These are phyloP conservation scores for Tribolium freemani DNA, from an alignment of 2,888 invertebrate species.

Conservation along the genomic window DNA sequence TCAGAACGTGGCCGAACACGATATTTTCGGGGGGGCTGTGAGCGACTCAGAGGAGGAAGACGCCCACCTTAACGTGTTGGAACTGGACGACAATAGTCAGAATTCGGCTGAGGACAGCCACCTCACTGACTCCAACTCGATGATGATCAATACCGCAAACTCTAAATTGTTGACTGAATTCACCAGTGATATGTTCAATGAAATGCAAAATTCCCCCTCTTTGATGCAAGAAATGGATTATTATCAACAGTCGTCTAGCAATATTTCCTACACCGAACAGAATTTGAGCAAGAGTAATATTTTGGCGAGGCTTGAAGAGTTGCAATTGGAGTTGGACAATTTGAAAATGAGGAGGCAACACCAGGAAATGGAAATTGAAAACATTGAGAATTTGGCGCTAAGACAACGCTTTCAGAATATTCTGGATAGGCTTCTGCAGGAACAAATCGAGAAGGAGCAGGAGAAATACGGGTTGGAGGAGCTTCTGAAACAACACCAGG, in stretches of 20 bases:
- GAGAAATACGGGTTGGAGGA: constrained; percentile 69
- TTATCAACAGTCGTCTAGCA: constrained; percentile 60
- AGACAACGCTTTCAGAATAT: constrained; percentile 84
- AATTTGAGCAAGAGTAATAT: constrained; percentile 60
- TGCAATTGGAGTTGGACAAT: constrained; percentile 82
- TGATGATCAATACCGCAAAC: constrained; percentile 67
- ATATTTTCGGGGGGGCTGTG: constrained; percentile 93
- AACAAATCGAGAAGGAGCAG: constrained; percentile 84
- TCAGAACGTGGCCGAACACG: constrained; percentile 76
- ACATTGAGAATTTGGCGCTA: constrained; percentile 87
- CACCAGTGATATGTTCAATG: constrained; percentile 74
- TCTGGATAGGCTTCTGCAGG: constrained; percentile 83
- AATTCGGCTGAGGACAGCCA: constrained; percentile 82
- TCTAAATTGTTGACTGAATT: constrained; percentile 73
- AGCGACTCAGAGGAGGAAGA: constrained; percentile 90
- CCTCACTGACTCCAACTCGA: constrained; percentile 79
- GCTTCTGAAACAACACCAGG: constrained; percentile 58
- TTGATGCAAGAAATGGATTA: constrained; percentile 65
- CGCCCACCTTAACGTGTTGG: constrained; percentile 78
- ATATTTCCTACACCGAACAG: constrained; percentile 56
- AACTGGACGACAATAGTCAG: constrained; percentile 84
- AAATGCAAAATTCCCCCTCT: constrained; percentile 62
- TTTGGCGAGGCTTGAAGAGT: constrained; percentile 76
- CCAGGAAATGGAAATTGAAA: constrained; percentile 86
- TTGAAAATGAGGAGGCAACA: constrained; percentile 81